These are phyloP conservation scores for Leptopilina myrica DNA, from an alignment of 2,888 invertebrate genomes.

Conservation along the genomic window DNA sequence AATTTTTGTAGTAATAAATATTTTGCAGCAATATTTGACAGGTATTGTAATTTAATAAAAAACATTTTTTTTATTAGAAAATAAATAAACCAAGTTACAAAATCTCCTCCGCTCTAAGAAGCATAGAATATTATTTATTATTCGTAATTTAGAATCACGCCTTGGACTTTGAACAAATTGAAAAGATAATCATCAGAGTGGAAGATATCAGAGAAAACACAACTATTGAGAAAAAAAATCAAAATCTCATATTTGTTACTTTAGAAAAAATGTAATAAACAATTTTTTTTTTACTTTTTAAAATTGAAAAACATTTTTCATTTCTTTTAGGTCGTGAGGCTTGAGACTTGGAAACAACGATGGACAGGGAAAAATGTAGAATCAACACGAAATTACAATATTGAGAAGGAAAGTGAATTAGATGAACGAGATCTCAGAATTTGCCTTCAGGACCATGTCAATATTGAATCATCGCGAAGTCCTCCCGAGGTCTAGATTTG, in stretches of 20 bases:
- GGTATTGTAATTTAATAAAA: no score
- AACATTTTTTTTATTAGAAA: no score
- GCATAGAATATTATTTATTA: no score
- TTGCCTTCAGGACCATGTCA: conserved; percentile 72
- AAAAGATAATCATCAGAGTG: no score
- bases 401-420: conserved; percentile 79
- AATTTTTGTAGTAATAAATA: no score
- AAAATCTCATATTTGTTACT: no score
- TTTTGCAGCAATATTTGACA: no score
- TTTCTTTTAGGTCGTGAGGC: conserved; percentile 82
- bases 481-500: conserved; percentile 49
- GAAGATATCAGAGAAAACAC: not conserved
- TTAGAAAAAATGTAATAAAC: not conserved
- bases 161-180: no score
- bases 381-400: conserved; percentile 71
- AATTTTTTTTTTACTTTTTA: not conserved
- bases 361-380: conserved; percentile 71
- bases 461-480: conserved; percentile 54
- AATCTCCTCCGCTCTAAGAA: no score
- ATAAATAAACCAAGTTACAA: no score
- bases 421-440: conserved; percentile 77
- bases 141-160: no score
- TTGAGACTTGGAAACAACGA: conserved; percentile 81
- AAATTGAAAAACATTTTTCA: no score
- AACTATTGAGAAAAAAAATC: not conserved